Conservation (phyloP, 2,113 vertebrate species). For the Grammomys surdaster region DNA sequence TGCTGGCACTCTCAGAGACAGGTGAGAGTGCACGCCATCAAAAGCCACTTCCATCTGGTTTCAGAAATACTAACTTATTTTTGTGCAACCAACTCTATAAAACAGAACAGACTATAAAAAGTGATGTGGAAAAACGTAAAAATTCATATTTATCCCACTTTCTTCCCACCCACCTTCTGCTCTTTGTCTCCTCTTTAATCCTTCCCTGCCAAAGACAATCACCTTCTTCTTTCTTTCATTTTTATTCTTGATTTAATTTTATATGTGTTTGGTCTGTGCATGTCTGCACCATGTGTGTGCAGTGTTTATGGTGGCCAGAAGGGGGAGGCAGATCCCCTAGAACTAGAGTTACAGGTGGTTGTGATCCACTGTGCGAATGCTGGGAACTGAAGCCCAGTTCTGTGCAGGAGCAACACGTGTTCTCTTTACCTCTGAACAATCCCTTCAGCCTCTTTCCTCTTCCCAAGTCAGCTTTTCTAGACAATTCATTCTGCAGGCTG, state of each 20-base stretch:
- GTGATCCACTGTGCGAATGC: not conserved
- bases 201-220: not conserved
- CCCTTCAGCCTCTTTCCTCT: not conserved
- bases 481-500: not conserved
- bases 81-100: slow-evolving; percentile 47
- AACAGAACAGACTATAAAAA: slow-evolving; percentile 5
- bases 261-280: not conserved
- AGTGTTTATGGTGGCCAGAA: not conserved
- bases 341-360: not conserved
- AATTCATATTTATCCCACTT: not conserved
- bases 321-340: not conserved
- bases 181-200: not conserved
- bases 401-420: not conserved
- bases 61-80: slow-evolving; percentile 28
- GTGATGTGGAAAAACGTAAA: not conserved
- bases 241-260: not conserved
- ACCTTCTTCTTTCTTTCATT: not conserved
- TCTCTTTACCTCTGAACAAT: not conserved
- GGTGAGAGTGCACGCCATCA: not conserved
- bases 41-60: slow-evolving; percentile 21
- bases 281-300: not conserved
- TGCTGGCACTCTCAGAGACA: not conserved
- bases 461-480: not conserved
- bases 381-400: not conserved
- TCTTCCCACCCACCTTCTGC: no score